phyloP scores from a whole-genome alignment of 2,888 invertebrate species.

The Cacoxenus indagator region DNA sequence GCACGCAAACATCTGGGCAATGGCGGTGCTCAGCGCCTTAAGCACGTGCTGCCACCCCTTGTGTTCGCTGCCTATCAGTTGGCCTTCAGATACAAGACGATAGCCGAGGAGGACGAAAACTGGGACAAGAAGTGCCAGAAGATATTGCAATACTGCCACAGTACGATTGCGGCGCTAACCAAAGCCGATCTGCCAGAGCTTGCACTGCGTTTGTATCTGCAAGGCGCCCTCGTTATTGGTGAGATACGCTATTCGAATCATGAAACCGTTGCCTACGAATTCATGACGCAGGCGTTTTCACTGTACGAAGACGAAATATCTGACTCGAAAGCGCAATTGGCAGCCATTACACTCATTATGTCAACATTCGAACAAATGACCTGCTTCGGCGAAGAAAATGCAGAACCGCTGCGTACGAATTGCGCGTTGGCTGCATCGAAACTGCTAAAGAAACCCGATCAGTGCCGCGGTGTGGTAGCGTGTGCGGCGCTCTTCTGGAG shows the following conservation, averaged over 20 bases:
- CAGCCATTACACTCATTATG: slow-evolving; percentile 95
- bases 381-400: slow-evolving; percentile 96
- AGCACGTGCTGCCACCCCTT: slow-evolving; percentile 92
- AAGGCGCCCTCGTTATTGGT: slow-evolving; percentile 94
- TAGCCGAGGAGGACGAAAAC: slow-evolving; percentile 89
- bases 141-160: slow-evolving; percentile 98
- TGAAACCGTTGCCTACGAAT: slow-evolving; percentile 98
- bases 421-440: slow-evolving; percentile 97
- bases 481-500: slow-evolving; percentile 99
- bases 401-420: slow-evolving; percentile 94
- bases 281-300: slow-evolving; percentile 93
- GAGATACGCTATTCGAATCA: slow-evolving; percentile 94
- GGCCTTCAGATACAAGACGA: slow-evolving; percentile 85
- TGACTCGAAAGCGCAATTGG: slow-evolving; percentile 95
- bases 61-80: slow-evolving; percentile 94
- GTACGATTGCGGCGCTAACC: slow-evolving; percentile 92
- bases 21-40: slow-evolving; percentile 91
- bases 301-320: slow-evolving; percentile 98
- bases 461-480: slow-evolving; percentile 93
- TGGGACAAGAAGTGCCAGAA: slow-evolving; percentile 99
- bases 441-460: slow-evolving; percentile 97
- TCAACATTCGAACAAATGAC: slow-evolving; percentile 95
- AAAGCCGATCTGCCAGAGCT: slow-evolving; percentile 96
- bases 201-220: slow-evolving; percentile 92
- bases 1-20: slow-evolving; percentile 90